Evolutionary conservation across 2,888 invertebrate genomes (phyloP), one percentile per base, ranked within the genome.

Genomic region (Stegophylla sp.): DNA sequence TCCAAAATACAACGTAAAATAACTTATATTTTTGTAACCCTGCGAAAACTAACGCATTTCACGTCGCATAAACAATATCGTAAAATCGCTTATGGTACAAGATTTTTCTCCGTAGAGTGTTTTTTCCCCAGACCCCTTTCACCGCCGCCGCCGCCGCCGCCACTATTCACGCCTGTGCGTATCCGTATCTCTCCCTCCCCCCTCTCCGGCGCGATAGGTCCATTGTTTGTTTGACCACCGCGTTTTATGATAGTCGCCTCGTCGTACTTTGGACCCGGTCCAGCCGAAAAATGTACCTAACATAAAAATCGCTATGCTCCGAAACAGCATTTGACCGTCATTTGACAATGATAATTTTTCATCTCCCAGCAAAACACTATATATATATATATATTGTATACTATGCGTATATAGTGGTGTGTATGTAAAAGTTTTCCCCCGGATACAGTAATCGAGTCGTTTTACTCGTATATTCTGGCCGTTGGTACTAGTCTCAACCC

Each of bases 281-380:
- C 79, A 79, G 67, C 67, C 45, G 61, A 79, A 79, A 79, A 79
- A 63, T 71, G 59, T 79, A 79, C 71, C 79, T 79, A 79, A 79
- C 79, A 79, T 79, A 79, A 79, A 79, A 79, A 79, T 79, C 61
- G 48, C 61, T 63, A 20, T 71, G 59, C 56, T 45, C 67, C 13
- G n/a, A 17, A 48, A 69, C 59, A 77, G 23, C 59, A 20, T 59
- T 45, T 28, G 28, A 53, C 45, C 71, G 53, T 56, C 43, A 17
- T 79, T 79, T 79, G 79, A 79, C 69, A 71, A 79, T 69, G 79
- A 71, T 79, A 79, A 79, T 79, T 79, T 79, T 79, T 79, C 79
- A 79, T 79, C 79, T 61, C 71, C 34, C n/a, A n/a, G n/a, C n/a
- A n/a, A n/a, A n/a, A n/a, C n/a, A n/a, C n/a, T n/a, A n/a, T n/a